These are phyloP conservation scores for Lota lota DNA, from an alignment of 2,113 vertebrate species.

Conservation along the genomic window DNA sequence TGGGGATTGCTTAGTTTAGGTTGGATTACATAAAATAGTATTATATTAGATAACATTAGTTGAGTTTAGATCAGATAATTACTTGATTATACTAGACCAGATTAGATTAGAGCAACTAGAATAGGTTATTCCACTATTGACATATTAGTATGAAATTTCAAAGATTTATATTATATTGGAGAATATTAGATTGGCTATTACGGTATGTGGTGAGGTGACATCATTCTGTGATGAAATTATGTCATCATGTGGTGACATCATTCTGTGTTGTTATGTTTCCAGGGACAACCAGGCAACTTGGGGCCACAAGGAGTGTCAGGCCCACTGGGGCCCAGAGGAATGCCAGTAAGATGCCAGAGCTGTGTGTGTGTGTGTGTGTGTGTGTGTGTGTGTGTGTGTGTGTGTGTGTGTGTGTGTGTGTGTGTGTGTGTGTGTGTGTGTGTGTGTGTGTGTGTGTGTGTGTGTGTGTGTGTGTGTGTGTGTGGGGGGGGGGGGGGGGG, in stretches of 20 bases:
- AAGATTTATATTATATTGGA: no score
- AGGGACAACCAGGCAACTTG: slow-evolving; percentile 80
- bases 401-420: neutral
- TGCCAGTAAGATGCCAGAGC: slow-evolving; percentile 57
- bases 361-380: neutral
- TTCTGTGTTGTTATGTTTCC: slow-evolving; percentile 21
- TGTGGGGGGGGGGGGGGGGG: neutral
- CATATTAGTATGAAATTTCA: no score
- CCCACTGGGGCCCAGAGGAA: slow-evolving; percentile 71
- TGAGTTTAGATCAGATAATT: neutral
- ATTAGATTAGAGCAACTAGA: no score
- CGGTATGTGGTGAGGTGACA: neutral
- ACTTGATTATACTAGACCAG: neutral
- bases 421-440: neutral
- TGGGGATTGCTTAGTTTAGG: neutral
- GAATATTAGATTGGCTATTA: neutral
- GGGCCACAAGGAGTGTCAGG: slow-evolving; percentile 72
- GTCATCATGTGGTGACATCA: neutral
- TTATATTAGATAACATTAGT: neutral
- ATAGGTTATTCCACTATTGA: no score
- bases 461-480: neutral
- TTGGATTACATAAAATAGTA: neutral
- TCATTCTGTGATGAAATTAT: neutral
- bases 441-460: neutral
- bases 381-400: neutral